phyloP scores from a whole-genome alignment of 2,113 vertebrate genomes.

The Siniperca knerii region DNA sequence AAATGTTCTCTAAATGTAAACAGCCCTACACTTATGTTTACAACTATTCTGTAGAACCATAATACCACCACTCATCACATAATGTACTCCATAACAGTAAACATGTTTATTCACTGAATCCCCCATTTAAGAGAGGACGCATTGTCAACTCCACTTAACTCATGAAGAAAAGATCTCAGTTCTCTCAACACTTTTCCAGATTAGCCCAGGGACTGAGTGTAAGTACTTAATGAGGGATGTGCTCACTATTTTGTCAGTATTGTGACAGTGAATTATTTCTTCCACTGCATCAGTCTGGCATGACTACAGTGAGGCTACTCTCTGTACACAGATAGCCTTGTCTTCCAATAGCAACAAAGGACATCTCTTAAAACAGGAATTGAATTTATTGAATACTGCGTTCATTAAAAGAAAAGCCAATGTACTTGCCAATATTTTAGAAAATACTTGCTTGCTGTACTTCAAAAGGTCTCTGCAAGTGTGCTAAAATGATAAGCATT shows the following conservation, averaged over 20 bases:
- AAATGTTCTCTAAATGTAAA: conserved; percentile 1
- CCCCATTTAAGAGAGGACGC: conserved; percentile 35
- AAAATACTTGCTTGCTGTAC: not conserved
- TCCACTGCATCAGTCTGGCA: conserved; percentile 33
- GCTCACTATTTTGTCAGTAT: conserved; percentile 44
- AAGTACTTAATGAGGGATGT: conserved; percentile 38
- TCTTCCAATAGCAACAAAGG: conserved; percentile 16
- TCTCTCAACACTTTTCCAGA: conserved; percentile 45
- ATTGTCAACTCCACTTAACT: conserved; percentile 35
- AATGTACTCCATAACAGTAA: conserved; percentile 15
- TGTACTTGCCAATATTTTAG: not conserved
- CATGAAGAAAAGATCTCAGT: conserved; percentile 35
- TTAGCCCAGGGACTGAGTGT: conserved; percentile 38
- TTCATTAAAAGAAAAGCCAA: not conserved
- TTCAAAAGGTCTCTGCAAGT: conserved; percentile 7
- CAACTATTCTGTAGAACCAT: not conserved
- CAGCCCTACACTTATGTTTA: not conserved
- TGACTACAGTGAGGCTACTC: conserved; percentile 27
- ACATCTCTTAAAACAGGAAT: conserved; percentile 17
- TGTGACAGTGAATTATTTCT: conserved; percentile 53
- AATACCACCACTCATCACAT: not conserved
- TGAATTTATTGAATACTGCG: not conserved
- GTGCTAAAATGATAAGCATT: conserved; percentile 29
- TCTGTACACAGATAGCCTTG: conserved; percentile 26
- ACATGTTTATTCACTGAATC: conserved; percentile 36